phyloP scores from a whole-genome alignment of 2,113 vertebrate species.

The Tenebrosternarchus preto region DNA sequence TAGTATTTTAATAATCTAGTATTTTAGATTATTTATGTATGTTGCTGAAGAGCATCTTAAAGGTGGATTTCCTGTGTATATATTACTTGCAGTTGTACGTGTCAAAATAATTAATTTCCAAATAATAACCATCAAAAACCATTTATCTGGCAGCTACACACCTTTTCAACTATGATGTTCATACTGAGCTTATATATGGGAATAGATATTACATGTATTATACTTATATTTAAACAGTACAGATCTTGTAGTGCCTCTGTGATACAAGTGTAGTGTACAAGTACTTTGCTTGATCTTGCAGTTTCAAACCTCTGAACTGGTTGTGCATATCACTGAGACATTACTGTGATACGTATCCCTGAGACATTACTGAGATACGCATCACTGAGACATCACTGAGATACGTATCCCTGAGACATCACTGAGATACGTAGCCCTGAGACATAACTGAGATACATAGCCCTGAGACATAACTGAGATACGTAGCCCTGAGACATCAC shows the following conservation, averaged over 20 bases:
- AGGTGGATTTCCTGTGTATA: neutral
- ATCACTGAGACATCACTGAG: neutral
- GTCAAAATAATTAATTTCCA: too few relatives aligned
- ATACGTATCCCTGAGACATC: conserved; percentile 2
- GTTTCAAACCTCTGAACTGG: conserved; percentile 23
- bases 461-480: neutral
- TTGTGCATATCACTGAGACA: conserved; percentile 25
- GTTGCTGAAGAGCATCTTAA: neutral
- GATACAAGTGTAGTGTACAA: neutral
- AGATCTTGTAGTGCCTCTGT: neutral
- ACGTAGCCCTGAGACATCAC: conserved; percentile 1
- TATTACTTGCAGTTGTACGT: neutral
- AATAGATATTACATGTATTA: neutral
- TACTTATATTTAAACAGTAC: neutral
- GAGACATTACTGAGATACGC: too few relatives aligned
- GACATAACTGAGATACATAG: too few relatives aligned
- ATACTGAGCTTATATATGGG: too few relatives aligned
- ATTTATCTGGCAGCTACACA: too few relatives aligned
- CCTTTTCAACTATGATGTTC: neutral
- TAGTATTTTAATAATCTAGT: conserved; percentile 4
- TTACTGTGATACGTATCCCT: conserved; percentile 6
- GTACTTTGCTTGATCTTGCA: conserved; percentile 34
- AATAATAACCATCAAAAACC: too few relatives aligned
- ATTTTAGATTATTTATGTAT: conserved; percentile 11
- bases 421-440: too few relatives aligned